phyloP scores from a whole-genome alignment of 1,140 invertebrate genomes.

The Hylaeus anthracinus region DNA sequence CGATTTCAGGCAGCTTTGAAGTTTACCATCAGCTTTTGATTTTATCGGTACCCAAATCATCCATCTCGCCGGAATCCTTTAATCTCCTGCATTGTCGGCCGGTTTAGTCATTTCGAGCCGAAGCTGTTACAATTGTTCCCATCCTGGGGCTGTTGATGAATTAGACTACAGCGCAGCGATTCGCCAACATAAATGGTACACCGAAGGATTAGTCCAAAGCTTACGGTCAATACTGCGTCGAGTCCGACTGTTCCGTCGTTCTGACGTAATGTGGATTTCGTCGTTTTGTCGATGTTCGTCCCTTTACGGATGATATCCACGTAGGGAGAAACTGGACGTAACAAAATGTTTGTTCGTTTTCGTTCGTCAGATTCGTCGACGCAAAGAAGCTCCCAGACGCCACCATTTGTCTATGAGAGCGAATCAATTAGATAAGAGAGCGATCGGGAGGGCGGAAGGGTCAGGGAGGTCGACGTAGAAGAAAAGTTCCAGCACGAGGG shows the following conservation, averaged over 20 bases:
- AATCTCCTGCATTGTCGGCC: background rate
- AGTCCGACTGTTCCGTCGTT: background rate
- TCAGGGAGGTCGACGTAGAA: background rate
- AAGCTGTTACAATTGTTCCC: background rate
- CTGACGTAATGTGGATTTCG: background rate
- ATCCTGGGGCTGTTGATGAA: background rate
- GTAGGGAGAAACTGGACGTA: background rate
- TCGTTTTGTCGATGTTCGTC: background rate
- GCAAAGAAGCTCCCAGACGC: background rate
- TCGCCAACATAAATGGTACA: background rate
- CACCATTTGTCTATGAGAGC: background rate
- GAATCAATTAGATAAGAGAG: background rate
- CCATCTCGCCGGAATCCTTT: background rate
- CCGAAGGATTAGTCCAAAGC: background rate
- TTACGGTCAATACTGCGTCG: background rate
- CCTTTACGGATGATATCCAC: too few relatives aligned
- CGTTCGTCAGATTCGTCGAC: background rate
- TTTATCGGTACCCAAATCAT: conserved; percentile 8
- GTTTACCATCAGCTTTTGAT: background rate
- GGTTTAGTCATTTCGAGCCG: conserved; percentile 6
- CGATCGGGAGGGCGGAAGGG: background rate
- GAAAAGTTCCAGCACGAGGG: background rate
- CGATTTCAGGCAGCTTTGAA: conserved; percentile 6
- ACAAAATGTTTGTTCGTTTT: background rate
- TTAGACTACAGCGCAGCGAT: background rate